Evolutionary conservation across 1,140 invertebrate species (phyloP), one percentile per base, ranked within the genome.

Genomic region (Euglossa dilemma): DNA sequence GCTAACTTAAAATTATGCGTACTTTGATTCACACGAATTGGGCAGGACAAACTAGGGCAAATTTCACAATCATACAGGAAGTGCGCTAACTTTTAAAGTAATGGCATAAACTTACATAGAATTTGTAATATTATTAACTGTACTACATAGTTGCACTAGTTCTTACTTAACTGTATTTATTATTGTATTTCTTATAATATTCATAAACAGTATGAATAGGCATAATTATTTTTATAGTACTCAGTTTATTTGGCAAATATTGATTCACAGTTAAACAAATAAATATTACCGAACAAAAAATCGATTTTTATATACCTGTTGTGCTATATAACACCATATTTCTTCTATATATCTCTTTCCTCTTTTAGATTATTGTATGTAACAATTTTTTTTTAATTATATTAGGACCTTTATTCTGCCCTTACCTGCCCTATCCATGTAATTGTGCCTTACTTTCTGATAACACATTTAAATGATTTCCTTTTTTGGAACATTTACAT

Each of bases 351-450:
- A 25, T 9, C 11, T 16, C 47, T 56, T 82, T n/a, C 70, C 23
- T 59, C 9, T 28, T 25, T 45, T 12, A 56, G 23, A 81, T 20
- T 74, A 57, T n/a, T 56, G 8, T 50, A 57, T 28, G 61, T 66
- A 43, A 67, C 23, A 54, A 67, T 59, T 61, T 47, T 45, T 59
- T 54, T 25, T 16, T n/a, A 54, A 73, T 69, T 70, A 76, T 80
- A 57, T 61, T 71, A 80, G 57, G 71, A 76, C 54, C 12, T 52
- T 70, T 56, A 61, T 83, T 80, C 28, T 79, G 77, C 77, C 63
- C 69, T 87, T 88, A 88, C 74, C 74, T 88, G 83, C 64, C 74
- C 74, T 82, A 82, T 87, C 28, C 63, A 52, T 81, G 12, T 45
- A 80, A 80, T 56, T 78, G 71, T 87, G 54, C 50, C 36, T 83